Percentiles rank a stretch among this genome's conserved stretches.
Conservation (phyloP, 2,888 invertebrate genomes). For the Ochropleura plecta region DNA sequence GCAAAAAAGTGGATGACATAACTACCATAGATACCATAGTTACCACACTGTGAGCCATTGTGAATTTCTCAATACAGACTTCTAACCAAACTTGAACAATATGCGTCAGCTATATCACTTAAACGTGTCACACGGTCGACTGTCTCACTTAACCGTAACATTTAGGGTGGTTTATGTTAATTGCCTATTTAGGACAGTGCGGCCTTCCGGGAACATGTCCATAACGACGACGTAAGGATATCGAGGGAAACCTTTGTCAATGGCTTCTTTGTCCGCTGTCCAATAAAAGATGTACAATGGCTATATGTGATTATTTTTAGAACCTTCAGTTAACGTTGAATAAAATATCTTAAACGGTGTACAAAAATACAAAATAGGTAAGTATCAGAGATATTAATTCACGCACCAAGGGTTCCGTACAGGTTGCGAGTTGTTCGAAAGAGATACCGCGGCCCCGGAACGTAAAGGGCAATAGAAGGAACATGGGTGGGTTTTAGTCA, state of each 20-base stretch:
- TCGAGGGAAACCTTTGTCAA: constrained; percentile 2
- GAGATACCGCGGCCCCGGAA: no score
- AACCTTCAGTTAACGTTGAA: background rate
- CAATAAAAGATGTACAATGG: background rate
- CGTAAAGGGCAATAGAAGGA: no score
- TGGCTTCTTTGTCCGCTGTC: background rate
- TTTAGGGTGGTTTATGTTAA: constrained; percentile 58
- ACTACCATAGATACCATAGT: background rate
- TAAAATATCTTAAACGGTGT: background rate
- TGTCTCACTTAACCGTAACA: constrained; percentile 32
- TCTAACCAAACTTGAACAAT: constrained; percentile 1
- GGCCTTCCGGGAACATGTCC: constrained; percentile 15
- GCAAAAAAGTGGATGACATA: background rate
- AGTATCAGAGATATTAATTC: background rate
- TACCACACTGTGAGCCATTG: background rate
- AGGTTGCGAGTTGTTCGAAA: no score
- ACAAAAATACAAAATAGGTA: background rate
- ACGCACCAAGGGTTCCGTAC: no score
- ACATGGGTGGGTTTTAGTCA: no score
- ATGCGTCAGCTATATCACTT: constrained; percentile 7
- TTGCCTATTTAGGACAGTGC: constrained; percentile 24
- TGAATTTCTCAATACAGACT: background rate
- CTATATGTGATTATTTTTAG: no score
- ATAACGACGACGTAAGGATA: constrained; percentile 17
- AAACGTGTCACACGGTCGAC: constrained; percentile 10